Evolutionary conservation across 2,797 vertebrate species (phyloP).

Genomic region (Sparus aurata): DNA sequence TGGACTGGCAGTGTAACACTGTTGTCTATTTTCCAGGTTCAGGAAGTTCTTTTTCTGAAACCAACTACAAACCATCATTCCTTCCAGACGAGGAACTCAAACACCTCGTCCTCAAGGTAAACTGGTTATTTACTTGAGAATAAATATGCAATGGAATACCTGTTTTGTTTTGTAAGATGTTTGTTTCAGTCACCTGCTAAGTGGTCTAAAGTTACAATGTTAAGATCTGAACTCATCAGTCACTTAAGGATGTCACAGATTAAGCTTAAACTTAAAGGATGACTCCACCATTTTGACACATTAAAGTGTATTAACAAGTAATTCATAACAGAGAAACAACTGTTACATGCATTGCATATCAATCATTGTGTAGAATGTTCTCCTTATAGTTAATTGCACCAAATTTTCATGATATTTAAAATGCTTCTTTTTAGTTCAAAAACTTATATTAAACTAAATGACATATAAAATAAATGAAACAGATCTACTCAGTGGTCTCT

Average conservation of each 20-base stretch:
- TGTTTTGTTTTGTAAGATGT: background rate
- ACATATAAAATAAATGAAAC: background rate
- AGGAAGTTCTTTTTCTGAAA: constrained; percentile 87
- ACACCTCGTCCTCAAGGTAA: constrained; percentile 93
- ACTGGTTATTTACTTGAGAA: constrained; percentile 2
- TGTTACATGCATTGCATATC: background rate
- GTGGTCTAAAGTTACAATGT: background rate
- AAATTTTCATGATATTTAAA: constrained; percentile 6
- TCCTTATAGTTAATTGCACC: background rate
- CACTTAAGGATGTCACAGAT: background rate
- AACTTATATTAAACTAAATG: background rate
- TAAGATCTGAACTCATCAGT: background rate
- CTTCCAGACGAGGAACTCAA: constrained; percentile 93
- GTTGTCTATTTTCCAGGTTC: constrained; percentile 85
- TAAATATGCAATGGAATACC: background rate
- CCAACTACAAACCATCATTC: constrained; percentile 92
- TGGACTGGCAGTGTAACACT: background rate
- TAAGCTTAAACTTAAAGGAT: background rate
- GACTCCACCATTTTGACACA: too few relatives aligned
- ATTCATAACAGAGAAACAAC: background rate
- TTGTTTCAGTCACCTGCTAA: background rate
- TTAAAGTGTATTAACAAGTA: too few relatives aligned
- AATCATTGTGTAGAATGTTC: background rate
- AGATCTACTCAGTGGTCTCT: constrained; percentile 11
- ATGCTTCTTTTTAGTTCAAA: background rate